A percentile compares a stretch with the other conserved stretches of the same genome.
These are phyloP conservation scores for Cossypha niveicapilla DNA, from an alignment of 2,797 vertebrate species.

Conservation along the genomic window DNA sequence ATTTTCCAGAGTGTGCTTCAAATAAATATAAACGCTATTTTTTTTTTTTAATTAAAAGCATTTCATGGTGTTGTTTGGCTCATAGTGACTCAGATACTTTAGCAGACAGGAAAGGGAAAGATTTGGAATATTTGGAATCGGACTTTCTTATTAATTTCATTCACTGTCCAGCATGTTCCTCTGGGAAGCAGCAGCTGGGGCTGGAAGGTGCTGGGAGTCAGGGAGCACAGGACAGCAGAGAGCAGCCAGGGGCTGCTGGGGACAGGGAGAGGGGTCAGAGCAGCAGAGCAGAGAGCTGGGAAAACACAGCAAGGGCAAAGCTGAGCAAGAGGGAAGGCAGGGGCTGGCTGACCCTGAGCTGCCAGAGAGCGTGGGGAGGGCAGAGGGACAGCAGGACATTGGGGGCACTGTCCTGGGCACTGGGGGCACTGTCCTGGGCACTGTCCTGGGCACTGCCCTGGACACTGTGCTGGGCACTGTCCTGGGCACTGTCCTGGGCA, in stretches of 20 bases:
- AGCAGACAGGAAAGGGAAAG: neutral
- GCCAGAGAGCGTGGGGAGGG: neutral
- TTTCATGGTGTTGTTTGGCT: neutral
- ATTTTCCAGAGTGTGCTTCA: neutral
- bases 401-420: too few species aligned
- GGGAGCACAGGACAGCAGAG: neutral
- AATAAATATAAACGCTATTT: neutral
- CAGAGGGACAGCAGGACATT: neutral
- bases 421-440: too few species aligned
- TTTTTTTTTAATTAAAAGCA: neutral
- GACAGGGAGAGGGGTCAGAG: neutral
- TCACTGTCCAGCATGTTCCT: neutral
- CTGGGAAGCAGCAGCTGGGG: neutral
- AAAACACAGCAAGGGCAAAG: neutral
- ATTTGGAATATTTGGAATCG: neutral
- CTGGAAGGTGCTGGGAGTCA: neutral
- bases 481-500: too few species aligned
- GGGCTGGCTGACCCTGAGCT: neutral
- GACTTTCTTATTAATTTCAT: neutral
- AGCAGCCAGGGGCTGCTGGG: neutral
- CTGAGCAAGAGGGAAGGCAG: accelerated
- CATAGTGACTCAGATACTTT: neutral
- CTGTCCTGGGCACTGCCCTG: too few species aligned
- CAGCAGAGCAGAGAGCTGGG: neutral
- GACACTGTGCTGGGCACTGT: too few species aligned